Percentiles rank a stretch among this genome's conserved stretches.
Conservation (phyloP, 2,113 vertebrate genomes). For the Apteryx owenii region DNA sequence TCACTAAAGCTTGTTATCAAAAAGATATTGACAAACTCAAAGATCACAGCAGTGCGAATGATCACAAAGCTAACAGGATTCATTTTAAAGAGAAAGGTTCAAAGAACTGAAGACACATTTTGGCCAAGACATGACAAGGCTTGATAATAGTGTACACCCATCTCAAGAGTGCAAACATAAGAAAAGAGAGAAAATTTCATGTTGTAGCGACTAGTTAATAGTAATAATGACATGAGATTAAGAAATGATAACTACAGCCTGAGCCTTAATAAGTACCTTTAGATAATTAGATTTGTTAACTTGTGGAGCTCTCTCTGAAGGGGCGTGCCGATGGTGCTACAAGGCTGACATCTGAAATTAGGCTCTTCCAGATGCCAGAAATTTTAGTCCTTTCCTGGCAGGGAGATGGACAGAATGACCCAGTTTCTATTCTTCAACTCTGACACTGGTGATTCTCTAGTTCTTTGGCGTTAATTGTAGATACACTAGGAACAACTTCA, state of each 20-base stretch:
- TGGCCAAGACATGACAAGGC: background rate
- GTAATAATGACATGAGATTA: background rate
- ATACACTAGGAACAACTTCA: background rate
- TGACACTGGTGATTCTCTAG: accelerated
- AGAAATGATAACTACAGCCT: background rate
- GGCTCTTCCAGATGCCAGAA: background rate
- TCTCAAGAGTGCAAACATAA: background rate
- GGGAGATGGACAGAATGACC: background rate
- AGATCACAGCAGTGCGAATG: background rate
- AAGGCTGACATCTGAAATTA: background rate
- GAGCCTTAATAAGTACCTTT: background rate
- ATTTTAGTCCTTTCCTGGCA: background rate
- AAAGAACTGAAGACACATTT: background rate
- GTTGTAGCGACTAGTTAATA: background rate
- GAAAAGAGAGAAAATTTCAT: background rate
- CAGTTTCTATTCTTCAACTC: background rate
- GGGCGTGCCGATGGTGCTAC: background rate
- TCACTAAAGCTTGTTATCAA: conserved; percentile 7
- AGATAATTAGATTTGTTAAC: background rate
- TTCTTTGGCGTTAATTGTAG: accelerated
- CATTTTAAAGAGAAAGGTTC: conserved; percentile 16
- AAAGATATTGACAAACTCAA: conserved; percentile 41
- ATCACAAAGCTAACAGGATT: conserved; percentile 13
- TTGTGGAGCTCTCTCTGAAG: background rate
- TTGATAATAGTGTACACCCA: accelerated